Base-by-base conservation (phyloP, 2,113 vertebrate species). In the Ailuropoda melanoleuca region DNA sequence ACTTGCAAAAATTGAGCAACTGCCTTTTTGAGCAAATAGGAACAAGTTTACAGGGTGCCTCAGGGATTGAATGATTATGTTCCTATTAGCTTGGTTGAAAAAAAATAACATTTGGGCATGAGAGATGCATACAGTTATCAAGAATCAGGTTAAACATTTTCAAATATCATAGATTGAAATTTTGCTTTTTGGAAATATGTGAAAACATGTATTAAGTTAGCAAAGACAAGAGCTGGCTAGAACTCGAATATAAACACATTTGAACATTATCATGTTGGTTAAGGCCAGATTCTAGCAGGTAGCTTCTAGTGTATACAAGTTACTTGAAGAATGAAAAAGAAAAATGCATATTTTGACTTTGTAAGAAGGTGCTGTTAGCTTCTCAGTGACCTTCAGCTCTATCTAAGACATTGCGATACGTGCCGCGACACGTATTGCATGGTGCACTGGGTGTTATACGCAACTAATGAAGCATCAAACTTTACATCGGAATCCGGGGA, bases 1-100 rank as follows among this genome's bases (percentile, higher is more conserved):
- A 92, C 95, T 91, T 94, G 87, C 80, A 88, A 96, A 98, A 98
- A 96, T 95, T 68, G 96, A 96, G 88, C 81, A 87, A 72, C 6
- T 95, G 83, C 66, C 94, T 93, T 94, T 92, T 90, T 75, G 93
- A 0, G 7, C 50, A 84, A 93, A 82, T 10, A 92, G n/a, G 15
- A 90, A 72, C 56, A 95, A 66, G 15, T 90, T 96, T 90, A 82
- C 29, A 92, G n/a, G 70, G 26, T 19, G 9, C n/a, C 48, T 64
- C 55, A 29, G 43, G 81, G 39, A 80, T 50, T 74, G 24, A 48
- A 34, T 90, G 89, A 85, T 80, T 87, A 87, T 62, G 90, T 95
- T 90, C 23, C 17, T 92, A 81, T 86, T 92, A 90, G 83, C 31
- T 88, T 83, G 37, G 87, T 56, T 95, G 66, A 92, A 88, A 95